phyloP scores from a whole-genome alignment of 2,888 invertebrate genomes.

The Blastobasis lacticolella region DNA sequence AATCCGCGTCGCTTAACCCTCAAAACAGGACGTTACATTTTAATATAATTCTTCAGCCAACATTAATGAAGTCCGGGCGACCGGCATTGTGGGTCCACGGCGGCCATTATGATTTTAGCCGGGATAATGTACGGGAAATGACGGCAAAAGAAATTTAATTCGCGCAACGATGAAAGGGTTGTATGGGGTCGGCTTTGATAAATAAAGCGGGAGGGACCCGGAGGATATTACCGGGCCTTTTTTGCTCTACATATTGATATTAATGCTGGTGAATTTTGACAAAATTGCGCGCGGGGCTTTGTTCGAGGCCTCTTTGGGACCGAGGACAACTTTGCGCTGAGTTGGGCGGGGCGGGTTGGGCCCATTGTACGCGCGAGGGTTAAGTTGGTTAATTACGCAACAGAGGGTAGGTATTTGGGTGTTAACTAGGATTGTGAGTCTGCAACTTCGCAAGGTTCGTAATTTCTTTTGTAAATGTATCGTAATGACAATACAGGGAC shows the following conservation, averaged over 20 bases:
- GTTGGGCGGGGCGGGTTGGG: not conserved
- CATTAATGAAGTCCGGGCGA: slow-evolving; percentile 66
- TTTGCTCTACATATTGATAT: slow-evolving; percentile 71
- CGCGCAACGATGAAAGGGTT: slow-evolving; percentile 73
- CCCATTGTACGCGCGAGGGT: too few species aligned
- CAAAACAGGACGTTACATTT: slow-evolving; percentile 51
- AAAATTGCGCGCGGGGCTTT: slow-evolving; percentile 47
- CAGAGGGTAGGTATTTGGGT: too few species aligned
- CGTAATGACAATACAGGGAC: too few species aligned
- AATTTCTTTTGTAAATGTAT: too few species aligned
- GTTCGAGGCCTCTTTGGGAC: not conserved
- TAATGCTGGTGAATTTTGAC: slow-evolving; percentile 69
- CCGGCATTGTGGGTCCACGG: slow-evolving; percentile 52
- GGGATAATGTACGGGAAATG: slow-evolving; percentile 74
- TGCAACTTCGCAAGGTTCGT: too few species aligned
- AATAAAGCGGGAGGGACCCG: slow-evolving; percentile 60
- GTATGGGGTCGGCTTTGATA: slow-evolving; percentile 67
- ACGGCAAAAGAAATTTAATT: slow-evolving; percentile 75
- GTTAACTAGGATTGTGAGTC: too few species aligned
- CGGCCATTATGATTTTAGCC: slow-evolving; percentile 70
- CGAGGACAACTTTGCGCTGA: not conserved
- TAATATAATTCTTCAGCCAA: slow-evolving; percentile 70
- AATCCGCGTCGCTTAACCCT: too few species aligned
- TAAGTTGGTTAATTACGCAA: too few species aligned
- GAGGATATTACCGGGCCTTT: slow-evolving; percentile 64